phyloP scores from a whole-genome alignment of 2,797 vertebrate species.

The Heteromormyrus szaboi region DNA sequence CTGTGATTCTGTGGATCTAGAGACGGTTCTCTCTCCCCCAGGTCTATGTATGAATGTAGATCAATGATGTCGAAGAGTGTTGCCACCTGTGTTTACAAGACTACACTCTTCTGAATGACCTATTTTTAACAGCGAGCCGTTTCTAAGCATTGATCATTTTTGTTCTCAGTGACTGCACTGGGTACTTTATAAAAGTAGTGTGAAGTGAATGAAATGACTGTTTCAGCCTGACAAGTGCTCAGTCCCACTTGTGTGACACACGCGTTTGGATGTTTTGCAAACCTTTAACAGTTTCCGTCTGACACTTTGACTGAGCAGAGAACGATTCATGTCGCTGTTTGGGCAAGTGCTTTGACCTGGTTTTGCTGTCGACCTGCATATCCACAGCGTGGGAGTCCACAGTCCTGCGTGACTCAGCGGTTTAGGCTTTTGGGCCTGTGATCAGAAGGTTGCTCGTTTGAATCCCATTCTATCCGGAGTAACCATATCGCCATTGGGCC shows the following conservation, averaged over 20 bases:
- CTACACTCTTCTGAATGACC: neutral
- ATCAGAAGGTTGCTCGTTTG: neutral
- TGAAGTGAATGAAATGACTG: neutral
- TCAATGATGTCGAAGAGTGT: neutral
- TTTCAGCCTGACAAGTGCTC: neutral
- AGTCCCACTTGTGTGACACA: neutral
- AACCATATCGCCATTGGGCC: neutral
- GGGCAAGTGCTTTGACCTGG: neutral
- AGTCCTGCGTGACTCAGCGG: neutral
- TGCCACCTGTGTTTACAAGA: neutral
- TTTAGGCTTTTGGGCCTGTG: neutral
- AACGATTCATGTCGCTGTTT: neutral
- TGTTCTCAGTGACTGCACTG: neutral
- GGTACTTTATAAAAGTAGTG: neutral
- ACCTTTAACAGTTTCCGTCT: neutral
- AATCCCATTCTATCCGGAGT: neutral
- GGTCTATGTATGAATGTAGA: neutral
- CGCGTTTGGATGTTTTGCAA: neutral
- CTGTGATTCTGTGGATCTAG: neutral
- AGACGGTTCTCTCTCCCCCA: neutral
- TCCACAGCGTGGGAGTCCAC: neutral
- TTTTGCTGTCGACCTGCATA: neutral
- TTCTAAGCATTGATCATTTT: neutral
- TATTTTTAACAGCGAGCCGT: neutral
- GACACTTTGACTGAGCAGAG: neutral